Conservation (phyloP, 1,140 invertebrate species). For the Drosophila lowei region DNA sequence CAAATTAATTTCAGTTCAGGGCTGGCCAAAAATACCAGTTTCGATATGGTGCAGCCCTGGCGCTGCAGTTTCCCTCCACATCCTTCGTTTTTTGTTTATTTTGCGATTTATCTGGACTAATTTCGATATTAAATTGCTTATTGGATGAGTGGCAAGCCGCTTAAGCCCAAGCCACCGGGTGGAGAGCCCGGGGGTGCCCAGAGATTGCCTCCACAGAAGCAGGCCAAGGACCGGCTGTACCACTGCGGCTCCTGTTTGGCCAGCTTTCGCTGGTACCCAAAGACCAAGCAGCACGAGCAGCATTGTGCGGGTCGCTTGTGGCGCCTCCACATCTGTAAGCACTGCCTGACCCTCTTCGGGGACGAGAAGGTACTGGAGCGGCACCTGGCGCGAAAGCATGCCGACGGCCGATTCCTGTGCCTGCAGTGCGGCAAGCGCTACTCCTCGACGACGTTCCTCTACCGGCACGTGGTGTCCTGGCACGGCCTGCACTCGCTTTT, state of each 20-base stretch:
- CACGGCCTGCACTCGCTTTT: constrained; percentile 64
- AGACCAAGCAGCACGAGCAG: constrained; percentile 54
- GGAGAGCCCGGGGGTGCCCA: not conserved
- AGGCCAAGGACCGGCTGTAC: constrained; percentile 8
- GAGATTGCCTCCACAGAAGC: not conserved
- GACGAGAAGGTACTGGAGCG: constrained; percentile 43
- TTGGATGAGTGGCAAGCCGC: no score
- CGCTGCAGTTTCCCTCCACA: no score
- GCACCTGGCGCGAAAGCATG: constrained; percentile 55
- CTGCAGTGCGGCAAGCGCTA: constrained; percentile 68
- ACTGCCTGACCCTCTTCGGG: constrained; percentile 58
- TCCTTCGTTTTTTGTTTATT: no score
- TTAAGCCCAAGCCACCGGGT: constrained; percentile 7
- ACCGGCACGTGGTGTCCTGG: constrained; percentile 64
- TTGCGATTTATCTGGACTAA: no score
- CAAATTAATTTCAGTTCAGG: no score
- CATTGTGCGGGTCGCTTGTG: constrained; percentile 39
- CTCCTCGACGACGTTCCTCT: constrained; percentile 47
- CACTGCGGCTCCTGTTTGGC: constrained; percentile 47
- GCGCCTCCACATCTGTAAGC: constrained; percentile 53
- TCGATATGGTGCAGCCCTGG: no score
- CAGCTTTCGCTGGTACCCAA: constrained; percentile 34
- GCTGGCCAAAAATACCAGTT: no score
- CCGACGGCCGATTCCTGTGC: constrained; percentile 49
- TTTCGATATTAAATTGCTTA: no score